A percentile compares a stretch with the other conserved stretches of the same genome.
phyloP scores from a whole-genome alignment of 2,797 vertebrate species.

The Smutsia temminckii region DNA sequence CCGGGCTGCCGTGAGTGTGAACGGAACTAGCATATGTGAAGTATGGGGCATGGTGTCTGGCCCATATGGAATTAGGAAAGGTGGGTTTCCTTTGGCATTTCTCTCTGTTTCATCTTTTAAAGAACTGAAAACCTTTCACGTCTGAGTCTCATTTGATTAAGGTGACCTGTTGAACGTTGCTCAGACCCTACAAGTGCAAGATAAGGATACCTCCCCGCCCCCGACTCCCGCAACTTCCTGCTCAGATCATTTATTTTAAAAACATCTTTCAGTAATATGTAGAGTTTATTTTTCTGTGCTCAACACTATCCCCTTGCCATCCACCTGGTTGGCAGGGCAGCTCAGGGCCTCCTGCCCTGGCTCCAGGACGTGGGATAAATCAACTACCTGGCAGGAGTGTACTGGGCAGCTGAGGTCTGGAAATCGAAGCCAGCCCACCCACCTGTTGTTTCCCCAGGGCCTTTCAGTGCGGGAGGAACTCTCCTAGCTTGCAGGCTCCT shows the following conservation, averaged over 20 bases:
- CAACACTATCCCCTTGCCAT: not conserved
- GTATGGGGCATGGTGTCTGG: not conserved
- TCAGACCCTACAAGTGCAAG: not conserved
- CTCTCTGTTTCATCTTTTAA: not conserved
- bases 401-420: not conserved
- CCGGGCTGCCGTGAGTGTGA: no score
- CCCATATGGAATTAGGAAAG: not conserved
- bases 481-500: not conserved
- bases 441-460: not conserved
- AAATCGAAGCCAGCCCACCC: not conserved
- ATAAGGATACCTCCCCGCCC: not conserved
- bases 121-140: not conserved
- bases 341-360: not conserved
- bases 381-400: no score
- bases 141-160: not conserved
- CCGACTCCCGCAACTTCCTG: not conserved
- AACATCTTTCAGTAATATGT: not conserved
- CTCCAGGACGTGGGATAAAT: not conserved
- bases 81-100: not conserved
- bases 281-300: not conserved
- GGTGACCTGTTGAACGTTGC: not conserved
- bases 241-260: not conserved
- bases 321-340: not conserved
- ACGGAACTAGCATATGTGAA: not conserved
- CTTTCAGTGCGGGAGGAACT: not conserved